Evolutionary conservation across 2,797 vertebrate genomes (phyloP).

Genomic region (Notamacropus eugenii): DNA sequence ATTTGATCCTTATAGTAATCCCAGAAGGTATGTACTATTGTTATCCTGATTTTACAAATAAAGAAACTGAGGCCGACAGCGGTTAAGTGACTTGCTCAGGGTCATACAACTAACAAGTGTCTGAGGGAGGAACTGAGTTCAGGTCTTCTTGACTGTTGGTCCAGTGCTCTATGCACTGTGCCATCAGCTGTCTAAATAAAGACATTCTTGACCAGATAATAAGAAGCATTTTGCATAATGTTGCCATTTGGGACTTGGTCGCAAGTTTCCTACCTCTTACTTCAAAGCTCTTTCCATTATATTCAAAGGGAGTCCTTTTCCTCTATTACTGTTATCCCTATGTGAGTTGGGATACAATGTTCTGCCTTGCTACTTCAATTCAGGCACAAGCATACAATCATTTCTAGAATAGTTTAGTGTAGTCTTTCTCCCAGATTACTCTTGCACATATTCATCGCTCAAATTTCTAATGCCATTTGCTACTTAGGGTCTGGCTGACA

Average conservation of each 20-base stretch:
- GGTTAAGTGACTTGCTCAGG: not conserved
- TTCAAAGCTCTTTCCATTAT: not conserved
- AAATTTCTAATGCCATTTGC: not conserved
- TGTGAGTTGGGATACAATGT: not conserved
- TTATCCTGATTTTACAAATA: not conserved
- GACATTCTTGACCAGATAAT: not conserved
- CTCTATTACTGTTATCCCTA: not conserved
- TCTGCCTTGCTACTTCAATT: not conserved
- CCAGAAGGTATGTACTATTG: not conserved
- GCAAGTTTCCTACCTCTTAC: not conserved
- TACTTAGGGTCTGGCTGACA: not conserved
- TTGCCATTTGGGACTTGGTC: not conserved
- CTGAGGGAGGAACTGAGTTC: not conserved
- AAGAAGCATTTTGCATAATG: not conserved
- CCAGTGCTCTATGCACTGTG: not conserved
- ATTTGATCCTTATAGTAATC: not conserved
- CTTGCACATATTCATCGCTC: not conserved
- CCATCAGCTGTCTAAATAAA: not conserved
- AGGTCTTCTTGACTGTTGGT: not conserved
- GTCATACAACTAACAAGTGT: not conserved
- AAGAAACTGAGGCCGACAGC: not conserved
- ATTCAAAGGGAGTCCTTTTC: not conserved
- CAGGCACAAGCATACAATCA: not conserved
- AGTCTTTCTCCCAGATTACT: not conserved
- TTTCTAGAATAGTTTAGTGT: not conserved